A percentile compares a stretch with the other conserved stretches of the same genome.
phyloP scores from a whole-genome alignment of 2,797 vertebrate genomes.

The Phoebastria nigripes region DNA sequence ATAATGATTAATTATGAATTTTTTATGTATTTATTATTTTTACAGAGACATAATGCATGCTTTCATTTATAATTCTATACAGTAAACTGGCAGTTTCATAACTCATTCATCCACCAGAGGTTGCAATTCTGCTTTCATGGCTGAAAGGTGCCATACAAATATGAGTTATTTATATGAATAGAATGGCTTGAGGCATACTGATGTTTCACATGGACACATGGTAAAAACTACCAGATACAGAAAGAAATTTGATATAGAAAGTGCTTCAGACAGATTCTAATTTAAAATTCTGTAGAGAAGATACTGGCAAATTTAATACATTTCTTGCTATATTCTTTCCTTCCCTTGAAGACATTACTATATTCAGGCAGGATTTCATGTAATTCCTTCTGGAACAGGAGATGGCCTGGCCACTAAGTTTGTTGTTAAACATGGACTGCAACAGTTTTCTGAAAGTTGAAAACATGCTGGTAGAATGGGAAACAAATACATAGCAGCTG shows the following conservation, averaged over 20 bases:
- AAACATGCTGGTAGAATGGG: not conserved
- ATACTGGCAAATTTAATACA: not conserved
- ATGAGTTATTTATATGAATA: not conserved
- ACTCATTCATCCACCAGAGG: constrained; percentile 60
- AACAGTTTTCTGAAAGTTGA: not conserved
- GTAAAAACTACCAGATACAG: not conserved
- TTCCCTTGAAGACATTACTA: not conserved
- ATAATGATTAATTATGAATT: not conserved
- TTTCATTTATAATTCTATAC: not conserved
- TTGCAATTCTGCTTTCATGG: constrained; percentile 46
- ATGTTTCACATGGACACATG: not conserved
- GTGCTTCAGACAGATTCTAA: not conserved
- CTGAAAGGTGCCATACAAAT: constrained; percentile 32
- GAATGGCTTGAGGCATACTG: not conserved
- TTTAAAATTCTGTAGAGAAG: constrained; percentile 24
- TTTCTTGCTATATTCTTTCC: not conserved
- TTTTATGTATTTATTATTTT: not conserved
- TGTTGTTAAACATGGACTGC: not conserved
- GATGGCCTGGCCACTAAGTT: not conserved
- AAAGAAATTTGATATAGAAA: not conserved
- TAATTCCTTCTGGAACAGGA: not conserved
- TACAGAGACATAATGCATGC: not conserved
- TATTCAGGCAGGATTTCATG: not conserved
- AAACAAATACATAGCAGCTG: not conserved
- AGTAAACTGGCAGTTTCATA: constrained; percentile 4